phyloP scores from a whole-genome alignment of 2,113 vertebrate species.

The Furnarius figulus region DNA sequence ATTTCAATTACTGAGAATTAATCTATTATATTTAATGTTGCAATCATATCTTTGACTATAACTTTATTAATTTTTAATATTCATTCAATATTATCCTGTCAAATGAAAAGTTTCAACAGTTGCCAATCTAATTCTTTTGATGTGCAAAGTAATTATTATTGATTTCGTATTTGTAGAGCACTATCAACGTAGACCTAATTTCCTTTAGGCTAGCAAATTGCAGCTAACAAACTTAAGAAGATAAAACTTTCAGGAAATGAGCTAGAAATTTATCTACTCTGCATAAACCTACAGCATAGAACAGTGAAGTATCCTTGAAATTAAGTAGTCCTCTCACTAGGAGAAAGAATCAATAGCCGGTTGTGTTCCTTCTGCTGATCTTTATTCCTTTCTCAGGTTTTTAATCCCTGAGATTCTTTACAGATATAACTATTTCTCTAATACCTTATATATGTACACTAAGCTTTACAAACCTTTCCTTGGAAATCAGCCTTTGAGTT shows the following conservation, averaged over 20 bases:
- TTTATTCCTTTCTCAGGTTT: neutral
- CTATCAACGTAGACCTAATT: neutral
- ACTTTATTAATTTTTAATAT: neutral
- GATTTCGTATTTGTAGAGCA: neutral
- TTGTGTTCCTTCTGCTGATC: neutral
- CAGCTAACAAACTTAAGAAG: neutral
- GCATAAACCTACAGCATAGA: neutral
- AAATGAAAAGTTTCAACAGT: neutral
- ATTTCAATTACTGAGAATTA: neutral
- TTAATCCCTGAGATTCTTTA: neutral
- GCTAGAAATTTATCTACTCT: neutral
- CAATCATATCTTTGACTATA: neutral
- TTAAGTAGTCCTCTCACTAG: neutral
- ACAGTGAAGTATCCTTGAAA: neutral
- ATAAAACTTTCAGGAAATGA: neutral
- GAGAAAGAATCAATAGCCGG: neutral
- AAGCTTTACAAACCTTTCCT: neutral
- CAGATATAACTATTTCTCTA: neutral
- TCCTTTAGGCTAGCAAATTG: neutral
- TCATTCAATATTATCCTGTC: neutral
- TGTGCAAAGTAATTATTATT: neutral
- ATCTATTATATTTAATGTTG: neutral
- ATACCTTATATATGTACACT: accelerated
- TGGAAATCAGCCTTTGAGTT: neutral
- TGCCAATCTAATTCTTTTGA: neutral